Conservation (phyloP, 2,888 invertebrate genomes). For the Netelia virgata region DNA sequence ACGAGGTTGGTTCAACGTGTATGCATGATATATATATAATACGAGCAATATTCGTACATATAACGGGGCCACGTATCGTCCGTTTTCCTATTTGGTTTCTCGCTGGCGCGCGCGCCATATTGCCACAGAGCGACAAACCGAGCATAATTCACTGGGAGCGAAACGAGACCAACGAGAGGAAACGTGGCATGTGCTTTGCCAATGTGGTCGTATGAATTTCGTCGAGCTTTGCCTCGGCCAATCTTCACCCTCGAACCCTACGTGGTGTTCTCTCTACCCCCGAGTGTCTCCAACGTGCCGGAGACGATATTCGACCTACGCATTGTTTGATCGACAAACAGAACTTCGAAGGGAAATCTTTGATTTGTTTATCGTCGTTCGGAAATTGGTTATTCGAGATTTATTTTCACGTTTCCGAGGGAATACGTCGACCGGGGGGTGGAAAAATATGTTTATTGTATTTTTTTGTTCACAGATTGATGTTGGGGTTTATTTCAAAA, state of each 20-base stretch:
- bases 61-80: slow-evolving; percentile 30
- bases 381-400: slow-evolving; percentile 36
- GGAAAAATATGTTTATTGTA: neutral
- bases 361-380: slow-evolving; percentile 44
- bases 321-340: slow-evolving; percentile 58
- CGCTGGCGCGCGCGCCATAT: slow-evolving; percentile 76
- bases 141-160: slow-evolving; percentile 43
- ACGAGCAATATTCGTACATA: neutral
- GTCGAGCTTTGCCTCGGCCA: slow-evolving; percentile 15
- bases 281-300: neutral
- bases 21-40: slow-evolving; percentile 37
- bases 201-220: slow-evolving; percentile 78
- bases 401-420: neutral
- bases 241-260: neutral
- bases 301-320: slow-evolving; percentile 35
- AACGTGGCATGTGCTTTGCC: slow-evolving; percentile 57
- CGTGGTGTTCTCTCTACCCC: slow-evolving; percentile 27
- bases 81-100: slow-evolving; percentile 59
- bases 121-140: slow-evolving; percentile 76
- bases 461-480: neutral
- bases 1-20: slow-evolving; percentile 75
- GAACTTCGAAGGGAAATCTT: slow-evolving; percentile 31
- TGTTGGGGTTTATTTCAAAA: neutral
- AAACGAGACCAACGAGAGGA: slow-evolving; percentile 30
- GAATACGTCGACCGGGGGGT: neutral